Evolutionary conservation across 2,888 invertebrate species (phyloP).

Genomic region (Andrena camellia): DNA sequence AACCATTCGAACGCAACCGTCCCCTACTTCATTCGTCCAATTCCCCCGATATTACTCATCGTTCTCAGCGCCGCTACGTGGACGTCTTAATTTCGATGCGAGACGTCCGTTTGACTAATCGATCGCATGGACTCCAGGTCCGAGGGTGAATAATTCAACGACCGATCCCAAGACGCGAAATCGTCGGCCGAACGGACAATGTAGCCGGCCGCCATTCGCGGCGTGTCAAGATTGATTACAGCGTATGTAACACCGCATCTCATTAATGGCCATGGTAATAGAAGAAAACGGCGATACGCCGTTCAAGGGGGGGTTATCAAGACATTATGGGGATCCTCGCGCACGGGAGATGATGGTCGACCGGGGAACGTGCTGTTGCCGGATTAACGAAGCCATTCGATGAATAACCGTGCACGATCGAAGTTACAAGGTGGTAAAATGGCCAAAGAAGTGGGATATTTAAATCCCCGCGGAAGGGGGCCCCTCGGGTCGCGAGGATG

Average conservation of each 20-base stretch:
- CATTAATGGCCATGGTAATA: conserved; percentile 45
- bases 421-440: conserved; percentile 23
- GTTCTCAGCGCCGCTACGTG: background rate
- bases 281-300: conserved; percentile 35
- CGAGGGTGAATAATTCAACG: conserved; percentile 3
- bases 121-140: background rate
- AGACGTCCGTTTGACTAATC: conserved; percentile 14
- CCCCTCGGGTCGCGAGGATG: too few relatives aligned
- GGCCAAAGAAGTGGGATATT: background rate
- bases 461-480: too few relatives aligned
- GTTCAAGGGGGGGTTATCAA: conserved; percentile 42
- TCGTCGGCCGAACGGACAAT: conserved; percentile 10
- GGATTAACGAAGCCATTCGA: conserved; percentile 46
- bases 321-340: conserved; percentile 52
- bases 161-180: conserved; percentile 19
- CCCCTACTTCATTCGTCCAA: background rate
- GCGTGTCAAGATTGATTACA: conserved; percentile 54
- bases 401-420: conserved; percentile 1
- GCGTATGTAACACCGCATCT: conserved; percentile 52
- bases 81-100: conserved; percentile 5
- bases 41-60: background rate
- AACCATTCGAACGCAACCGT: too few relatives aligned
- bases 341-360: conserved; percentile 46
- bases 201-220: conserved; percentile 41
- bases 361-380: conserved; percentile 17